Base-by-base conservation (phyloP, 2,113 vertebrate species). In the Garra rufa region DNA sequence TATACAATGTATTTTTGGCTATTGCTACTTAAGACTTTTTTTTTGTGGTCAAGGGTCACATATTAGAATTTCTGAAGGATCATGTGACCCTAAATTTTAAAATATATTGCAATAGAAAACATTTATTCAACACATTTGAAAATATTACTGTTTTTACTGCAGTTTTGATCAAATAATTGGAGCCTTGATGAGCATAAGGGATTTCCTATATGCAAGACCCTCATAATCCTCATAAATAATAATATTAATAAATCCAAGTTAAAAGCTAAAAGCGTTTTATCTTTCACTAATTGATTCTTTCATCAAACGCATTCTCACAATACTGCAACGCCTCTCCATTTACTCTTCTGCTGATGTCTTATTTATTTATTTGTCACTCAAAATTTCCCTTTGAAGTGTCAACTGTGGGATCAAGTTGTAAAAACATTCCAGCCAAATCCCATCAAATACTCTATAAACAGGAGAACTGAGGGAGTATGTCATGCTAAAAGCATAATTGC, bases 401-500 rank as follows among this genome's bases (percentile, higher is more conserved):
- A 75, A 74, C 28, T 38, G 19, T n/a, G 34, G 44, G 44, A 75
- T 43, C 76, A 28, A 43, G 63, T 70, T 74, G 38, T 43, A 82
- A 75, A 81, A 67, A 59, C 14, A 59, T 44, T 30, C 30, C 44
- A 57, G 43, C 6, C 55, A n/a, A 65, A 44, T 59, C 46, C 79
- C 28, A 57, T 44, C 52, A 76, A 59, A 65, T 41, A 73, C 75
- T 80, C 19, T 17, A 75, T 52, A 84, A 81, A 84, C 69, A 81
- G 80, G 52, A 87, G 86, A 88, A 82, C 82, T 84, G 67, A 83
- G 85, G 55, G 30, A 83, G 85, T 79, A 17, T 11, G 50, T 76
- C 69, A 73, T 44, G 87, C 84, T 90, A 89, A 93, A 91, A 89
- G 90, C 91, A 94, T 93, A 92, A 94, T 91, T 93, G 90, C 89